Conservation (phyloP, 2,113 vertebrate genomes). For the Collichthys lucidus region DNA sequence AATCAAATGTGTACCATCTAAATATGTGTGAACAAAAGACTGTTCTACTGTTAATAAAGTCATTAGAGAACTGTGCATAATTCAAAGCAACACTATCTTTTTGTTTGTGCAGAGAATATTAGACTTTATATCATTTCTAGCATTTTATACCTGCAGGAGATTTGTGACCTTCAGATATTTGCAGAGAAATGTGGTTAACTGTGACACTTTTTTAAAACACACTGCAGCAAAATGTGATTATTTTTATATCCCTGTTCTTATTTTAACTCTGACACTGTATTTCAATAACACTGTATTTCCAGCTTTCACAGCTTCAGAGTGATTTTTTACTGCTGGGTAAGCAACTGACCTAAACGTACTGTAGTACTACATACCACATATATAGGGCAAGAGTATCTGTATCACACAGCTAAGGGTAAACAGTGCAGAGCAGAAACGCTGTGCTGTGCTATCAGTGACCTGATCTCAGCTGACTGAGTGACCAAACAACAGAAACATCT, state of each 20-base stretch:
- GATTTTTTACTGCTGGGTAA: background rate
- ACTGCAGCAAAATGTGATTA: background rate
- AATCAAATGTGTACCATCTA: no score
- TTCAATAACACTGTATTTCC: background rate
- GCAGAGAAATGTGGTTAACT: background rate
- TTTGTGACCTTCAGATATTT: slow-evolving; percentile 12
- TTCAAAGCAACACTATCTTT: background rate
- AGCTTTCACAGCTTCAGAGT: background rate
- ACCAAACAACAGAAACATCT: background rate
- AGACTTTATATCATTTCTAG: background rate
- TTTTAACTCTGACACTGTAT: background rate
- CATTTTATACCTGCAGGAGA: background rate
- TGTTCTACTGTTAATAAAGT: background rate
- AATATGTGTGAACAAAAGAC: background rate
- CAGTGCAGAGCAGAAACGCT: slow-evolving; percentile 10
- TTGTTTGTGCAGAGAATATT: background rate
- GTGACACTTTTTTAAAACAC: background rate
- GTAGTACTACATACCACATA: background rate
- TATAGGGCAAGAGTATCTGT: slow-evolving; percentile 12
- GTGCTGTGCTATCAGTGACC: background rate
- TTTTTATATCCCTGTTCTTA: background rate
- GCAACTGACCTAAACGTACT: background rate
- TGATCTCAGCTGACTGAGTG: slow-evolving; percentile 20
- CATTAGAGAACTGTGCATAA: background rate
- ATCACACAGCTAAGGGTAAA: background rate